These are phyloP conservation scores for Sclerurus mexicanus DNA, from an alignment of 2,113 vertebrate species.

Conservation along the genomic window DNA sequence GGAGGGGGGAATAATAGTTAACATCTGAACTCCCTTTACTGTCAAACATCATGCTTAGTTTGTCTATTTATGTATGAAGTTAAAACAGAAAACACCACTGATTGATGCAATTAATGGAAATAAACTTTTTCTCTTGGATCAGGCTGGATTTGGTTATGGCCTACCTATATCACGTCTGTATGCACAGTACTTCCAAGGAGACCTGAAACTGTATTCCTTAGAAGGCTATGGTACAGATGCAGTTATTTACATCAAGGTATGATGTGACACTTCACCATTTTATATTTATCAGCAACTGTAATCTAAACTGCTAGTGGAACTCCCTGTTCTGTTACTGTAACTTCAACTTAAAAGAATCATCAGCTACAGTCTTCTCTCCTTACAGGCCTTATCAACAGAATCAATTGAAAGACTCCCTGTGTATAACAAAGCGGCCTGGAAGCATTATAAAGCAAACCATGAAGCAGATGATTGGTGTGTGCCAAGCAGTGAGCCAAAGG, in stretches of 20 bases:
- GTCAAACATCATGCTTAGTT: background rate
- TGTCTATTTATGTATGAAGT: background rate
- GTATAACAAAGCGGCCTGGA: constrained; percentile 96
- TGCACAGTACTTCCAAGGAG: constrained; percentile 96
- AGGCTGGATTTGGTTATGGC: constrained; percentile 97
- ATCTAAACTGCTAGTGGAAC: background rate
- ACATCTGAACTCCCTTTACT: background rate
- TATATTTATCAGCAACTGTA: background rate
- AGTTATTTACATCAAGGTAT: constrained; percentile 93
- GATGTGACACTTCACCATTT: background rate
- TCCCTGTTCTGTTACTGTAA: background rate
- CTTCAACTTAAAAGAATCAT: background rate
- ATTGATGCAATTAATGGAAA: background rate
- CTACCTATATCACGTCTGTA: constrained; percentile 96
- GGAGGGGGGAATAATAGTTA: background rate
- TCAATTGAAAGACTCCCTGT: constrained; percentile 94
- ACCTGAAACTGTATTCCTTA: constrained; percentile 94
- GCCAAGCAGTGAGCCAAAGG: constrained; percentile 94
- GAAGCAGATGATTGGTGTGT: constrained; percentile 96
- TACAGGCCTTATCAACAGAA: constrained; percentile 92
- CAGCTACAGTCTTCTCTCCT: background rate
- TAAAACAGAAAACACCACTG: background rate
- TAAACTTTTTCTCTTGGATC: background rate
- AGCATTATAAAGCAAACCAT: constrained; percentile 91
- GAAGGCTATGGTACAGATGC: constrained; percentile 96